A percentile compares a stretch with the other conserved stretches of the same genome.
Evolutionary conservation across 2,888 invertebrate genomes (phyloP).

Genomic region (Eupithecia inturbata): DNA sequence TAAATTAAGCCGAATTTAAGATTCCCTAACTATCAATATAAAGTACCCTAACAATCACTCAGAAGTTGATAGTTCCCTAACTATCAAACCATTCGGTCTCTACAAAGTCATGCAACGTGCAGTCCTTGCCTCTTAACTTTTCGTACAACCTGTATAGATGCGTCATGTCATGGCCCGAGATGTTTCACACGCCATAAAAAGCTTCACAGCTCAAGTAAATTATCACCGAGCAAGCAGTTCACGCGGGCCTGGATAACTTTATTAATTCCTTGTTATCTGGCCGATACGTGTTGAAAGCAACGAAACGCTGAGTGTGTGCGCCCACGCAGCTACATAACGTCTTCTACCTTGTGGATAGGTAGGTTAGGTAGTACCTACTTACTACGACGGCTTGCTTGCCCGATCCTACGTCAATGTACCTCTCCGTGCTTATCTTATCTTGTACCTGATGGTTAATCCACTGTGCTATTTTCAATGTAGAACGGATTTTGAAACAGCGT

Average conservation of each 20-base stretch:
- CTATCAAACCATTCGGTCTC: background rate
- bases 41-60: too few species aligned
- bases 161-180: conserved; percentile 3
- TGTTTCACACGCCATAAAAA: conserved; percentile 20
- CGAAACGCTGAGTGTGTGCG: conserved; percentile 63
- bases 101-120: background rate
- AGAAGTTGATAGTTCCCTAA: too few species aligned
- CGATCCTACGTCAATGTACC: conserved; percentile 43
- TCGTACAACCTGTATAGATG: conserved; percentile 1
- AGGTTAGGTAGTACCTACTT: too few species aligned
- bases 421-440: conserved; percentile 75
- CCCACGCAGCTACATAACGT: conserved; percentile 58
- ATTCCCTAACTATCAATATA: too few species aligned
- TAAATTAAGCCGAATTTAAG: too few species aligned
- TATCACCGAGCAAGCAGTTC: conserved; percentile 49
- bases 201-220: conserved; percentile 41
- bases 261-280: conserved; percentile 68
- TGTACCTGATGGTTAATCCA: conserved; percentile 63
- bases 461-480: conserved; percentile 71
- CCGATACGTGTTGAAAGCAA: conserved; percentile 70
- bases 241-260: conserved; percentile 62
- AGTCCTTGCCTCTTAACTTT: background rate
- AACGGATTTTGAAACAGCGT: conserved; percentile 63
- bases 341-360: conserved; percentile 11
- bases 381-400: conserved; percentile 4